These are phyloP conservation scores for Noctua janthina DNA, from an alignment of 2,888 invertebrate species.

Conservation along the genomic window DNA sequence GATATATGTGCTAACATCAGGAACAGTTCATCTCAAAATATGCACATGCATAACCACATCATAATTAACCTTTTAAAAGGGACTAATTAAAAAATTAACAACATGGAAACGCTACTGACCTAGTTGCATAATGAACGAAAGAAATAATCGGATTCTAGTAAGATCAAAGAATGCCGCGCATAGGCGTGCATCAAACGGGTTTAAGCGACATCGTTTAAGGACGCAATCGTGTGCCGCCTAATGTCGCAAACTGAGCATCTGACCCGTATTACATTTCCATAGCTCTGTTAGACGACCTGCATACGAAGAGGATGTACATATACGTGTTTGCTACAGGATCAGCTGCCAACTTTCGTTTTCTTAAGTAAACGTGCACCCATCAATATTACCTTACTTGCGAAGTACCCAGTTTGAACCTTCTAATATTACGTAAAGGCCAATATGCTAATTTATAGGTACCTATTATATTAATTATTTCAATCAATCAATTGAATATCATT, in stretches of 20 bases:
- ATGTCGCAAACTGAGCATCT: conserved; percentile 75
- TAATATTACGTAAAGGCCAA: conserved; percentile 41
- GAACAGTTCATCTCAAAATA: conserved; percentile 33
- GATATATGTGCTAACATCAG: conserved; percentile 44
- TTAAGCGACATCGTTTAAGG: conserved; percentile 69
- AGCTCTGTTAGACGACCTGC: conserved; percentile 48
- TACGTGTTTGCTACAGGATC: conserved; percentile 38
- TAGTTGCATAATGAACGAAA: conserved; percentile 52
- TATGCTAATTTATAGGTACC: conserved; percentile 26
- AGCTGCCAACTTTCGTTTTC: conserved; percentile 63
- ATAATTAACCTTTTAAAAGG: conserved; percentile 56
- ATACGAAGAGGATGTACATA: conserved; percentile 43
- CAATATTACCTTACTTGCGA: conserved; percentile 30
- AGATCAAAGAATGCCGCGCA: conserved; percentile 40
- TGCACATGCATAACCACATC: conserved; percentile 45
- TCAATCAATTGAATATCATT: conserved; percentile 45
- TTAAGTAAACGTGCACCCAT: conserved; percentile 37
- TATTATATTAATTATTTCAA: conserved; percentile 23
- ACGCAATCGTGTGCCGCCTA: conserved; percentile 68
- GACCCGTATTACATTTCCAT: conserved; percentile 69
- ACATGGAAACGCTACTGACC: conserved; percentile 40
- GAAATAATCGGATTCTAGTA: conserved; percentile 43
- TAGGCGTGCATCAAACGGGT: conserved; percentile 67
- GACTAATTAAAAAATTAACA: conserved; percentile 54
- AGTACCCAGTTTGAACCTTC: conserved; percentile 16